phyloP scores from a whole-genome alignment of 1,140 invertebrate genomes.

The Cydia strobilella region DNA sequence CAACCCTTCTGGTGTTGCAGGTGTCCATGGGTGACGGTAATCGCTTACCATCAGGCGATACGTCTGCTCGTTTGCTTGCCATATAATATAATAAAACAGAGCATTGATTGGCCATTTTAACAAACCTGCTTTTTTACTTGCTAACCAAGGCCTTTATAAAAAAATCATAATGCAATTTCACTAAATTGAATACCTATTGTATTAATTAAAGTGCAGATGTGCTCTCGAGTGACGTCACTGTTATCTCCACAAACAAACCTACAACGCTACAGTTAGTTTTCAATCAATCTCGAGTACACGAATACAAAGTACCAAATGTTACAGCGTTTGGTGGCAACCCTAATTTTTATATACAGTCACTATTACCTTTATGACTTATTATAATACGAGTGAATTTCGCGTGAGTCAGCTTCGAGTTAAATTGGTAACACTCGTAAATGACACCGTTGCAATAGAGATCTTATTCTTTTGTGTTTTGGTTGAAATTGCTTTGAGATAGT shows the following conservation, averaged over 20 bases:
- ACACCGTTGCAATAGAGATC: not conserved
- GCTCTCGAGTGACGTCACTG: conserved; percentile 58
- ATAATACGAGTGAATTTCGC: conserved; percentile 27
- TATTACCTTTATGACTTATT: not conserved
- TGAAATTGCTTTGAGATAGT: not conserved
- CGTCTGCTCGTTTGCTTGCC: too few relatives aligned
- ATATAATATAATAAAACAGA: not conserved
- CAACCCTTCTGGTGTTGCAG: too few relatives aligned
- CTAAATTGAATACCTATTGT: not conserved
- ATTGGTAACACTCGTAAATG: not conserved
- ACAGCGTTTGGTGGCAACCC: conserved; percentile 37
- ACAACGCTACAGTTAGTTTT: conserved; percentile 64
- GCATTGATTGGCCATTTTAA: not conserved
- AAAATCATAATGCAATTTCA: not conserved
- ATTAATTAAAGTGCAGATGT: conserved; percentile 56
- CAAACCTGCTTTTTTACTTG: not conserved
- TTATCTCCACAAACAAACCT: conserved; percentile 68
- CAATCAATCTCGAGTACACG: conserved; percentile 65
- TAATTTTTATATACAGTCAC: not conserved
- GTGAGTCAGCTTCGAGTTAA: conserved; percentile 32
- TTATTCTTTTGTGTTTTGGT: not conserved
- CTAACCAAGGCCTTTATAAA: not conserved
- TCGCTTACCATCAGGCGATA: too few relatives aligned
- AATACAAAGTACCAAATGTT: conserved; percentile 61
- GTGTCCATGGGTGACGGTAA: too few relatives aligned